These are phyloP conservation scores for Meloidogyne floridensis DNA, from an alignment of 1,140 invertebrate species.

Conservation along the genomic window DNA sequence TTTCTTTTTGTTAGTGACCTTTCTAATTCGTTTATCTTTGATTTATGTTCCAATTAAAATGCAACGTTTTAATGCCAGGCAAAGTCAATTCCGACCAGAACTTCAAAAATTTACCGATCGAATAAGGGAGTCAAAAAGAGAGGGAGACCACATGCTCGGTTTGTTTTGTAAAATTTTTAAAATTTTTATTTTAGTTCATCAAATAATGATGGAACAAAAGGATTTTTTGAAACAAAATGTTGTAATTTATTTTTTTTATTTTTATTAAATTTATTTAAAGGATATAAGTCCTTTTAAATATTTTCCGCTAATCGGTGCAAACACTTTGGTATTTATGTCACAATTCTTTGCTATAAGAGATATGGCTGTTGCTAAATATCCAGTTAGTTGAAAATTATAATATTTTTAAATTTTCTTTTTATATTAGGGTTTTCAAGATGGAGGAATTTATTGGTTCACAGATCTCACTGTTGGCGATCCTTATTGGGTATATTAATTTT, in stretches of 20 bases:
- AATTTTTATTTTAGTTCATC: constrained; percentile 47
- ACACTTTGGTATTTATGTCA: constrained; percentile 59
- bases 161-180: neutral
- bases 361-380: constrained; percentile 50
- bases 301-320: constrained; percentile 51
- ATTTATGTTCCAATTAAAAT: constrained; percentile 58
- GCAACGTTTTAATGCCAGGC: constrained; percentile 54
- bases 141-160: constrained; percentile 53
- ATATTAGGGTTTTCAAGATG: constrained; percentile 69
- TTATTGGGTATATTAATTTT: constrained; percentile 78
- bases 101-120: constrained; percentile 51
- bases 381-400: constrained; percentile 26
- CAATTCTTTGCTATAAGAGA: constrained; percentile 64
- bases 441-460: constrained; percentile 88
- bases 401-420: neutral
- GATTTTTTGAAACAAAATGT: constrained; percentile 51
- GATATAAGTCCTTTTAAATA: constrained; percentile 53
- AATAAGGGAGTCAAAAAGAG: constrained; percentile 51
- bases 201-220: constrained; percentile 59
- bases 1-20: constrained; percentile 51
- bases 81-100: constrained; percentile 52
- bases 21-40: constrained; percentile 49
- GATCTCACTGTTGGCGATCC: constrained; percentile 89
- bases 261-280: constrained; percentile 30
- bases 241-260: neutral